phyloP scores from a whole-genome alignment of 2,797 vertebrate species.

The Anguilla pacifica region DNA sequence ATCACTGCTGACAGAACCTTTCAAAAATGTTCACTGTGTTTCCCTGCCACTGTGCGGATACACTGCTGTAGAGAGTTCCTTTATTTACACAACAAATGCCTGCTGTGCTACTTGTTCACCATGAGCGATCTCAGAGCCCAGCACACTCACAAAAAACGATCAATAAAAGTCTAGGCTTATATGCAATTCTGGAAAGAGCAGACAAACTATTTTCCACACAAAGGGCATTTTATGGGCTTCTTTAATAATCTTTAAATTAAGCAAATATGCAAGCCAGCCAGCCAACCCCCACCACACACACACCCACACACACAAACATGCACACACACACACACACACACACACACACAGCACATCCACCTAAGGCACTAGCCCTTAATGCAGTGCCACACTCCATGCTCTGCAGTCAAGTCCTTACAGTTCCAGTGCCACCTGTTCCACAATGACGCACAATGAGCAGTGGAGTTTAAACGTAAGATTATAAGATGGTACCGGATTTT shows the following conservation, averaged over 20 bases:
- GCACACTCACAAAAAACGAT: constrained; percentile 60
- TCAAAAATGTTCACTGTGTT: constrained; percentile 46
- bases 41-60: constrained; percentile 44
- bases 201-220: constrained; percentile 59
- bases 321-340: no score
- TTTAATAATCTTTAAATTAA: neutral
- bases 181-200: constrained; percentile 51
- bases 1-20: constrained; percentile 65
- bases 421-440: no score
- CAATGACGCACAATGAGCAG: no score
- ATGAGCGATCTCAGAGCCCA: constrained; percentile 47
- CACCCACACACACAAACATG: no score
- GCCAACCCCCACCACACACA: neutral
- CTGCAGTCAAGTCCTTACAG: no score
- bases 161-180: constrained; percentile 38
- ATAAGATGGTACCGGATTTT: no score
- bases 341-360: neutral
- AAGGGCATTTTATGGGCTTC: neutral
- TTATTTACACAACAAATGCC: constrained; percentile 71
- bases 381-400: no score
- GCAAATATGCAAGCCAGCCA: neutral
- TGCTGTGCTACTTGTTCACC: constrained; percentile 67
- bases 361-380: no score
- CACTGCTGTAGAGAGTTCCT: constrained; percentile 37
- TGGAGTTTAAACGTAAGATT: no score